Evolutionary conservation across 2,113 vertebrate genomes (phyloP).

Genomic region (Plectropomus leopardus): DNA sequence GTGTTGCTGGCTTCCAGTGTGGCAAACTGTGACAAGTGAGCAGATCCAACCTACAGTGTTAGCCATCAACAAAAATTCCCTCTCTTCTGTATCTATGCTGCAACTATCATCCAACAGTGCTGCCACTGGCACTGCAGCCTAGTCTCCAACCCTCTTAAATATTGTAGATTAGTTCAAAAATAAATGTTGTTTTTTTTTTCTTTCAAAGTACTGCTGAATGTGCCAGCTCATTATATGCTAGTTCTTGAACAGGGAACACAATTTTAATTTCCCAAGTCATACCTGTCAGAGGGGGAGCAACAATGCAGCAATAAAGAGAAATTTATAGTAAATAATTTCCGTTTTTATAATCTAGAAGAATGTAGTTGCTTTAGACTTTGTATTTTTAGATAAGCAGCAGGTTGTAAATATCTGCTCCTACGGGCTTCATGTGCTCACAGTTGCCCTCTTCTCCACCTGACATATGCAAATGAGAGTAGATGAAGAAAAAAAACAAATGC

Average conservation of each 20-base stretch:
- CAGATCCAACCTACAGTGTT: constrained; percentile 35
- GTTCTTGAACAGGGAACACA: background rate
- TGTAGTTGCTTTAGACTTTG: background rate
- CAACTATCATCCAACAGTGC: constrained; percentile 10
- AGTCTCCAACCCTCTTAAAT: constrained; percentile 11
- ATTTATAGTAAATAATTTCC: background rate
- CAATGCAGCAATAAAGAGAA: background rate
- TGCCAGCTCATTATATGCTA: background rate
- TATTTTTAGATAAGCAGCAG: background rate
- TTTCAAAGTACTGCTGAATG: background rate
- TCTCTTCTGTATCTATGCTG: constrained; percentile 12
- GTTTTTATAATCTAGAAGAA: background rate
- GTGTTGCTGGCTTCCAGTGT: constrained; percentile 36
- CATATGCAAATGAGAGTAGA: no score
- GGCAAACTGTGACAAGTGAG: constrained; percentile 45
- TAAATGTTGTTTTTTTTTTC: constrained; percentile 8
- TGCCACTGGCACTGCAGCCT: background rate
- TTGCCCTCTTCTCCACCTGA: no score
- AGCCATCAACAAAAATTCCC: constrained; percentile 30
- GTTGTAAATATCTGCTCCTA: no score
- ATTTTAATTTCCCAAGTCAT: constrained; percentile 8
- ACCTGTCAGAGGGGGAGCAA: background rate
- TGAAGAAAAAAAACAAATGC: no score
- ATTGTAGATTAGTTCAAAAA: constrained; percentile 1
- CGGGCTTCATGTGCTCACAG: no score